Conservation (phyloP, 2,888 invertebrate genomes). For the Hesperia comma region DNA sequence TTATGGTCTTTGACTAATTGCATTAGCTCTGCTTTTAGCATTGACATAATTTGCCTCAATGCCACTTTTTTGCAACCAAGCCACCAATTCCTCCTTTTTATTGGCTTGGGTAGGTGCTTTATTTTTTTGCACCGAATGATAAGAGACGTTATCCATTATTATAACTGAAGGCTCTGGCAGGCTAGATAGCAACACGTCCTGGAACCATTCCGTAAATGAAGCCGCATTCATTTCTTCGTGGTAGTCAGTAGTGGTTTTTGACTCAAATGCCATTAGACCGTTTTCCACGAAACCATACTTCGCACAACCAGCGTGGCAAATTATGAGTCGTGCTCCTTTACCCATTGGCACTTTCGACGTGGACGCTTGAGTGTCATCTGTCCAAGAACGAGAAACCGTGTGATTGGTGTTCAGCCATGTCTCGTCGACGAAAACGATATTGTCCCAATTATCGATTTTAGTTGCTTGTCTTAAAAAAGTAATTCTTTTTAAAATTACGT, state of each 20-base stretch:
- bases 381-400: conserved; percentile 23
- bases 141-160: conserved; percentile 32
- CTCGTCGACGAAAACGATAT: conserved; percentile 40
- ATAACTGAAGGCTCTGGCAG: conserved; percentile 35
- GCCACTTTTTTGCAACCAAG: conserved; percentile 28
- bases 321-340: conserved; percentile 23
- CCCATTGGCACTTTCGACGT: conserved; percentile 24
- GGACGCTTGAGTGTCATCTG: conserved; percentile 36
- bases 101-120: conserved; percentile 34
- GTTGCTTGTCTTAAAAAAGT: conserved; percentile 26
- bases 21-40: conserved; percentile 41
- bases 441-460: conserved; percentile 23
- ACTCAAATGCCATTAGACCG: conserved; percentile 38
- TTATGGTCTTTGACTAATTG: conserved; percentile 21
- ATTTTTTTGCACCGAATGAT: conserved; percentile 16
- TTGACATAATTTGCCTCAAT: conserved; percentile 39
- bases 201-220: conserved; percentile 35
- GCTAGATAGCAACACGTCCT: conserved; percentile 23
- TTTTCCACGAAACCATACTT: conserved; percentile 32
- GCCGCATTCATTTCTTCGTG: conserved; percentile 35
- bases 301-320: conserved; percentile 25
- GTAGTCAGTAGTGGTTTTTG: conserved; percentile 35
- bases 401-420: conserved; percentile 43
- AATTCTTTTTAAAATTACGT: conserved; percentile 17
- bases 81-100: conserved; percentile 39